A percentile compares a stretch with the other conserved stretches of the same genome.
Conservation (phyloP, 2,888 invertebrate genomes). For the Limenitis arthemis region DNA sequence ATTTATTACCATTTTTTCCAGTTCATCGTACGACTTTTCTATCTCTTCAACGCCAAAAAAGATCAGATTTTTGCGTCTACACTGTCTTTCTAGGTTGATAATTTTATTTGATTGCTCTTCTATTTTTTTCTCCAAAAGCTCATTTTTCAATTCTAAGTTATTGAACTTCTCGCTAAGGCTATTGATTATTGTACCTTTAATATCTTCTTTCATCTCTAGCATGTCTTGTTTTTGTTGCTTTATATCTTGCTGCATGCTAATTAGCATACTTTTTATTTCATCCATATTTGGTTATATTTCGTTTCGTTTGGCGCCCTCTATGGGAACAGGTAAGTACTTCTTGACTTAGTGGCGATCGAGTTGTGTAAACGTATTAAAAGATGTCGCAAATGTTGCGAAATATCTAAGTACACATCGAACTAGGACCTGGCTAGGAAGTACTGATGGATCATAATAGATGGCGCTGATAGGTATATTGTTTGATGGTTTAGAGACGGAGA, state of each 20-base stretch:
- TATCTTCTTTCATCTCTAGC: conserved; percentile 24
- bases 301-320: neutral
- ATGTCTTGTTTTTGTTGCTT: conserved; percentile 22
- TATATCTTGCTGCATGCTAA: conserved; percentile 15
- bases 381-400: too few species aligned
- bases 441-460: too few species aligned
- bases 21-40: conserved; percentile 23
- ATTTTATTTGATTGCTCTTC: conserved; percentile 13
- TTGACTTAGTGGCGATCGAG: too few species aligned
- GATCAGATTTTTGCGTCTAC: conserved; percentile 12
- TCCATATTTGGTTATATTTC: conserved; percentile 6
- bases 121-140: conserved; percentile 13
- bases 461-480: too few species aligned
- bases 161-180: conserved; percentile 21
- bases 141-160: conserved; percentile 13
- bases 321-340: neutral
- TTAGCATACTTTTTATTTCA: conserved; percentile 16
- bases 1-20: conserved; percentile 30
- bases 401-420: too few species aligned
- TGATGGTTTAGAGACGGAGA: too few species aligned
- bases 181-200: conserved; percentile 19
- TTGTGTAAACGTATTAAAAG: too few species aligned
- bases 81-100: conserved; percentile 13
- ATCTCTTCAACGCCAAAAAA: conserved; percentile 19
- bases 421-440: too few species aligned